phyloP scores from a whole-genome alignment of 2,113 vertebrate species.

The Sceloporus tristichus region DNA sequence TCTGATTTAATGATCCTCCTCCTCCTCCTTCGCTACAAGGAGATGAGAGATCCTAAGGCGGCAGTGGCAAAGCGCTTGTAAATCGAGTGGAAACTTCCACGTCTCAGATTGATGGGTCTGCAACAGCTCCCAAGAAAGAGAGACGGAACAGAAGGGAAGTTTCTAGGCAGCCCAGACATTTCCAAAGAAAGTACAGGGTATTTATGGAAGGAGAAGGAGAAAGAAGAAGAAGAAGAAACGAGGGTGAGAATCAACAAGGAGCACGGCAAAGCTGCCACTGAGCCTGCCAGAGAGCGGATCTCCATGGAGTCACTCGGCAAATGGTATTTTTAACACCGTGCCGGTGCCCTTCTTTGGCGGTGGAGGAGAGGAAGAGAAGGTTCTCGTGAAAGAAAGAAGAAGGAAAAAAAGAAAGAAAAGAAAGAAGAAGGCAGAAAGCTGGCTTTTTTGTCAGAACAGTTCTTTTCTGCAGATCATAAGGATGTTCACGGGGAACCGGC shows the following conservation, averaged over 20 bases:
- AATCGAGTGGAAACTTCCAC: background rate
- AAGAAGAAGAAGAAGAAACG: no score
- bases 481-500: no score
- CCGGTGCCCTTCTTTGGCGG: no score
- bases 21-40: no score
- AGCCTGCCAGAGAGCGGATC: background rate
- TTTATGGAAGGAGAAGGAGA: background rate
- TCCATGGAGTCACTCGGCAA: background rate
- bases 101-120: background rate
- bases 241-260: background rate
- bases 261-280: background rate
- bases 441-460: no score
- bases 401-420: background rate
- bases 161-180: background rate
- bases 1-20: no score
- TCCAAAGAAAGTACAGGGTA: background rate
- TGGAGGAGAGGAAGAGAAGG: accelerated
- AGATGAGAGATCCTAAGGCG: background rate
- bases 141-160: background rate
- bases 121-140: background rate
- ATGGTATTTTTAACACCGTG: background rate
- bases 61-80: background rate
- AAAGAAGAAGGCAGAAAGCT: no score
- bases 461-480: no score
- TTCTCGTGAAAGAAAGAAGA: background rate